Percentiles rank a stretch among this genome's conserved stretches.
These are phyloP conservation scores for Eremobia ochroleuca DNA, from an alignment of 2,888 invertebrate species.

Conservation along the genomic window DNA sequence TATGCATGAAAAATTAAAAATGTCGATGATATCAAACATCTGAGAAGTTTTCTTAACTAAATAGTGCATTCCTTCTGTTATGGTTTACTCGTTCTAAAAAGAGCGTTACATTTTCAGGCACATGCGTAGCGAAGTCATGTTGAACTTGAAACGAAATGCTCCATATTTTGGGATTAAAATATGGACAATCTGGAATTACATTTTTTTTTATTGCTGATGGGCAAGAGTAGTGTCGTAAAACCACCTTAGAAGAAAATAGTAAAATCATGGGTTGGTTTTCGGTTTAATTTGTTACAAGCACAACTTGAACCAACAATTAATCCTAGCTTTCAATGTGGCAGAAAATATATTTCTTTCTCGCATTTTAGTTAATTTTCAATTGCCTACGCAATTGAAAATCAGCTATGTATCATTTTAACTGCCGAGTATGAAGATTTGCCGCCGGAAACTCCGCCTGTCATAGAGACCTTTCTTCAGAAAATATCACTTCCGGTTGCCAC, in stretches of 20 bases:
- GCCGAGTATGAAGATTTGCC: not conserved
- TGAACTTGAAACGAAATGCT: not conserved
- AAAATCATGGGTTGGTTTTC: not conserved
- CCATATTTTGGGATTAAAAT: not conserved
- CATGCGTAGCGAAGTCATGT: not conserved
- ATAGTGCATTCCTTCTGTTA: not conserved
- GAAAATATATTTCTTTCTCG: not conserved
- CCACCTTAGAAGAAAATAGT: not conserved
- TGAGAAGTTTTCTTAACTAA: not conserved
- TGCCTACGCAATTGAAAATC: too few relatives aligned
- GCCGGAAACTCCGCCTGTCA: not conserved
- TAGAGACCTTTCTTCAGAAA: slow-evolving; percentile 9
- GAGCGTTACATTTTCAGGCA: not conserved
- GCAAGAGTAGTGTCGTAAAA: not conserved
- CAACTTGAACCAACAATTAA: not conserved
- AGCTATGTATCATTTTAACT: not conserved
- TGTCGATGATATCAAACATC: not conserved
- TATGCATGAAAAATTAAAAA: not conserved
- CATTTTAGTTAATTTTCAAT: slow-evolving; percentile 4
- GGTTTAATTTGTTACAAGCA: not conserved
- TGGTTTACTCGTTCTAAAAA: not conserved
- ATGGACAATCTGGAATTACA: not conserved
- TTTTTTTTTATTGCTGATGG: not conserved
- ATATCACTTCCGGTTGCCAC: not conserved
- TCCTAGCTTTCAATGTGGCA: not conserved